phyloP scores from a whole-genome alignment of 2,113 vertebrate genomes.

The Tyto alba region DNA sequence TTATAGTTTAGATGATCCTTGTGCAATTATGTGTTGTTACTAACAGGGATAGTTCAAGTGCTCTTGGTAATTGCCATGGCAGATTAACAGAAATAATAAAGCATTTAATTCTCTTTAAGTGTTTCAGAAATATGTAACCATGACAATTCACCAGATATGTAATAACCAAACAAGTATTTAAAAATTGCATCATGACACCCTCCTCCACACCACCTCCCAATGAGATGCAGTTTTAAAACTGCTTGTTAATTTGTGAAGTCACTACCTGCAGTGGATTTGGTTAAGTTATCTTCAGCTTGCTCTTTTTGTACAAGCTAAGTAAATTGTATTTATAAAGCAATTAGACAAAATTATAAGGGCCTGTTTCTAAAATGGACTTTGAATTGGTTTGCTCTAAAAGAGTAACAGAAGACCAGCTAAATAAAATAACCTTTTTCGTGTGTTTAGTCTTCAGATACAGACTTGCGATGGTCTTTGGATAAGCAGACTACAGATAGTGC shows the following conservation, averaged over 20 bases:
- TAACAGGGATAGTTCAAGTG: not conserved
- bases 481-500: conserved; percentile 82
- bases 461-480: conserved; percentile 84
- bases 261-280: not conserved
- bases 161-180: not conserved
- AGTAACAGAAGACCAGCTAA: not conserved
- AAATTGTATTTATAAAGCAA: not conserved
- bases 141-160: not conserved
- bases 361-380: not conserved
- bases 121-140: not conserved
- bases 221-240: not conserved
- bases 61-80: not conserved
- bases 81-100: not conserved
- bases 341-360: not conserved
- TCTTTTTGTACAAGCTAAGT: not conserved
- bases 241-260: not conserved
- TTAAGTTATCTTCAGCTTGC: not conserved
- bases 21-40: not conserved
- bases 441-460: conserved; percentile 85
- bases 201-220: too few relatives aligned
- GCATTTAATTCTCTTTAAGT: not conserved
- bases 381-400: not conserved
- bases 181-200: not conserved
- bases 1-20: not conserved
- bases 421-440: not conserved